phyloP scores from a whole-genome alignment of 2,888 invertebrate species.

The Trachelus tabidus region DNA sequence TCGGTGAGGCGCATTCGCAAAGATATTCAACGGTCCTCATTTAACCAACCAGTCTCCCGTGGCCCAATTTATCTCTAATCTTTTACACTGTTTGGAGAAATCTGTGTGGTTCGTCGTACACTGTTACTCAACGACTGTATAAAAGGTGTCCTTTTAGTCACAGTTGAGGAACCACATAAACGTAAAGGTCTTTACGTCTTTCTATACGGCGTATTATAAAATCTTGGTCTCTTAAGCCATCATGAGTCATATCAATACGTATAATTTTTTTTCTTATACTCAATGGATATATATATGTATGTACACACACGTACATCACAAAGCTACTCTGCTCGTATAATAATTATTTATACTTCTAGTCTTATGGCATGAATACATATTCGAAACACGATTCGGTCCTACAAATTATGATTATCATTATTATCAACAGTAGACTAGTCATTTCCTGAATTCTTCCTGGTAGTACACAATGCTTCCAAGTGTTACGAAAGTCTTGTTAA shows the following conservation, averaged over 20 bases:
- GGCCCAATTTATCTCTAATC: slow-evolving; percentile 7
- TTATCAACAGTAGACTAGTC: background rate
- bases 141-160: background rate
- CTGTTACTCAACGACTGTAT: slow-evolving; percentile 1
- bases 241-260: background rate
- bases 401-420: background rate
- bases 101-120: slow-evolving; percentile 4
- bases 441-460: background rate
- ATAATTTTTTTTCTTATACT: background rate
- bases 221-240: background rate
- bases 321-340: background rate
- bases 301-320: background rate
- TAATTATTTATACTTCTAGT: background rate
- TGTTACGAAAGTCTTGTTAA: background rate
- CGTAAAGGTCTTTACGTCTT: background rate
- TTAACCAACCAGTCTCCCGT: background rate
- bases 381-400: background rate
- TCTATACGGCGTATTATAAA: background rate
- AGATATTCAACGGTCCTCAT: background rate
- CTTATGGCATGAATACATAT: background rate
- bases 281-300: background rate
- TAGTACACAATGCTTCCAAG: background rate
- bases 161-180: background rate
- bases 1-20: background rate
- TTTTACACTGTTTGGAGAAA: slow-evolving; percentile 40